These are phyloP conservation scores for Gibbula magus DNA, from an alignment of 2,888 invertebrate species.

Conservation along the genomic window DNA sequence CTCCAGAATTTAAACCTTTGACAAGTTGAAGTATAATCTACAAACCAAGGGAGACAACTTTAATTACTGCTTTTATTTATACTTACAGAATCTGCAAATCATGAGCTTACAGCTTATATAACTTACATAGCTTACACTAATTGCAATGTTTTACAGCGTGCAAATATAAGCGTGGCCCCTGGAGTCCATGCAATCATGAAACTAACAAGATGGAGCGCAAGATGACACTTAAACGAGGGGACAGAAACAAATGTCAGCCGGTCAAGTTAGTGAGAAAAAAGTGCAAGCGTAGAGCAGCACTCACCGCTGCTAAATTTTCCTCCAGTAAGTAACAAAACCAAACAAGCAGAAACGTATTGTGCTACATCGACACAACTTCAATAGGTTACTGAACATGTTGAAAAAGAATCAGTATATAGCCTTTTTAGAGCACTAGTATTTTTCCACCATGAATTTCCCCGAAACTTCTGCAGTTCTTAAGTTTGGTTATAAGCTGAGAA, in stretches of 20 bases:
- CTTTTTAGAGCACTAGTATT: too few species aligned
- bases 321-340: neutral
- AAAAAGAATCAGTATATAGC: too few species aligned
- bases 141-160: slow-evolving; percentile 35
- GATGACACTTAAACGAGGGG: slow-evolving; percentile 38
- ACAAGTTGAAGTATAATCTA: too few species aligned
- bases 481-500: too few species aligned
- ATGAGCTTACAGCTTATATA: neutral
- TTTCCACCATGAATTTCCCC: too few species aligned
- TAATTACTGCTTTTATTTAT: too few species aligned
- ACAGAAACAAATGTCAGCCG: slow-evolving; percentile 27
- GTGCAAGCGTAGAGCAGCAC: slow-evolving; percentile 34
- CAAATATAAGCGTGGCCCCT: slow-evolving; percentile 40
- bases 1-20: too few species aligned
- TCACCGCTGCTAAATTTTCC: neutral
- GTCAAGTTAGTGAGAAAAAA: slow-evolving; percentile 31
- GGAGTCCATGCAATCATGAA: slow-evolving; percentile 47
- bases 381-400: too few species aligned
- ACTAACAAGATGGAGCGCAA: slow-evolving; percentile 43
- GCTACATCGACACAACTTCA: too few species aligned
- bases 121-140: neutral
- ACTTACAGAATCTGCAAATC: neutral
- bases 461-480: too few species aligned
- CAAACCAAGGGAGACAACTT: too few species aligned
- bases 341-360: too few species aligned